Evolutionary conservation across 2,888 invertebrate species (phyloP), one percentile per base, ranked within the genome.

Genomic region (Loripinus fragilis): DNA sequence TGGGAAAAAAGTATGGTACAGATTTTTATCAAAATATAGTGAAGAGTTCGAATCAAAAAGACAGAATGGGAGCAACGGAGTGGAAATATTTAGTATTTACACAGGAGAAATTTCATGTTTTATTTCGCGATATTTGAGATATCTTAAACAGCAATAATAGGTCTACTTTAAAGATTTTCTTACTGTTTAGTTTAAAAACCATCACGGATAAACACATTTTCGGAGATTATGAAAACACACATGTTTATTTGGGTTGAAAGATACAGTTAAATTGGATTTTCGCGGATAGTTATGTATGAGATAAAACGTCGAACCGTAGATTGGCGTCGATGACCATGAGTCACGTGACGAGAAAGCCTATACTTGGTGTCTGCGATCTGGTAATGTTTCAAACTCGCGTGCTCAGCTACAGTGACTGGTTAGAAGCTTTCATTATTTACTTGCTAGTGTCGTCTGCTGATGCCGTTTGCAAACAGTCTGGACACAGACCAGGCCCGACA

Each of bases 11-110:
- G 28, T 23, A 28, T 55, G 25, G 25, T 55, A 25, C 55, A 55
- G 55, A 55, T 55, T 55, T 50, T 55, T 55, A 55, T 55, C 55
- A 55, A 55, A 55, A 55, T 55, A 55, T 55, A 23, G 55, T 55
- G 55, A 55, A 55, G 25, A 55, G 25, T 7, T 5, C 12, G 7
- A 28, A 23, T 55, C 25, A 23, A 55, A 55, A 55, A 25, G 55
- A 55, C 55, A 55, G 55, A 55, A 55, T 55, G 25, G 55, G 25
- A 5, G 15, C 55, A 55, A 3, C 55, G 55, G 25, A 55, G 55
- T 55, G 55, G 55, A 55, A 55, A 55, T 55, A 55, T 25, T 25
- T 55, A 55, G 55, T 55, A 55, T 55, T 55, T 55, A 55, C 55
- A 55, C 28, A 25, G 55, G 55, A 28, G 25, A 55, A 55, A 10